Conservation (phyloP, 2,888 invertebrate species). For the Latrodectus elegans region DNA sequence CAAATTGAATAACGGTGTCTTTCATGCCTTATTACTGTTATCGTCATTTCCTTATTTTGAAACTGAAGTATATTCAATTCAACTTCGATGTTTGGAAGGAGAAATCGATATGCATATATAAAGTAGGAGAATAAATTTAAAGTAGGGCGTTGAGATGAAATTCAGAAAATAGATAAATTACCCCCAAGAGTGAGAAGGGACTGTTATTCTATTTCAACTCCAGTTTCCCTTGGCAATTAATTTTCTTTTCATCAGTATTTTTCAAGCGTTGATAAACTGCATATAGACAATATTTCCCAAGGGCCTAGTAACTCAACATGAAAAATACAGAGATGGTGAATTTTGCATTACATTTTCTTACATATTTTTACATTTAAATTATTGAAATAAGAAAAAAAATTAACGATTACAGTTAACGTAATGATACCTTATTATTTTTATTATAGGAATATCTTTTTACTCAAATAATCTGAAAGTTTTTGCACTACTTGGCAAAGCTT, state of each 20-base stretch:
- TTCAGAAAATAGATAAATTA: slow-evolving; percentile 27
- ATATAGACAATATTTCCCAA: slow-evolving; percentile 1
- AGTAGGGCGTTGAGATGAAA: slow-evolving; percentile 18
- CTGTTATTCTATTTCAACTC: slow-evolving; percentile 3
- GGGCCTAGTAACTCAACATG: background rate
- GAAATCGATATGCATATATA: slow-evolving; percentile 33
- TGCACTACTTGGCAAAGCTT: too few relatives aligned
- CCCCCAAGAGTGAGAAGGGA: background rate
- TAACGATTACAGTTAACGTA: too few relatives aligned
- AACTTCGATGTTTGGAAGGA: background rate
- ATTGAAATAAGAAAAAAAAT: too few relatives aligned
- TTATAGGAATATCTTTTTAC: too few relatives aligned
- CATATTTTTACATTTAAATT: too few relatives aligned
- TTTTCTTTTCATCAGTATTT: slow-evolving; percentile 3
- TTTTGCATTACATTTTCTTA: too few relatives aligned
- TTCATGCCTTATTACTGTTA: background rate
- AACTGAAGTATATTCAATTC: slow-evolving; percentile 7
- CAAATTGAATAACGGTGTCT: background rate
- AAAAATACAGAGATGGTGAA: background rate
- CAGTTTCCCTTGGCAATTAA: slow-evolving; percentile 6
- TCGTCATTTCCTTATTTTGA: background rate
- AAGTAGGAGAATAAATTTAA: slow-evolving; percentile 5
- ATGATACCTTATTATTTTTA: too few relatives aligned
- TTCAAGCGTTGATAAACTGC: slow-evolving; percentile 13
- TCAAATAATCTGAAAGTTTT: too few relatives aligned